Evolutionary conservation across 2,888 invertebrate genomes (phyloP), one percentile per base, ranked within the genome.

Genomic region (Tenthredo amoena): DNA sequence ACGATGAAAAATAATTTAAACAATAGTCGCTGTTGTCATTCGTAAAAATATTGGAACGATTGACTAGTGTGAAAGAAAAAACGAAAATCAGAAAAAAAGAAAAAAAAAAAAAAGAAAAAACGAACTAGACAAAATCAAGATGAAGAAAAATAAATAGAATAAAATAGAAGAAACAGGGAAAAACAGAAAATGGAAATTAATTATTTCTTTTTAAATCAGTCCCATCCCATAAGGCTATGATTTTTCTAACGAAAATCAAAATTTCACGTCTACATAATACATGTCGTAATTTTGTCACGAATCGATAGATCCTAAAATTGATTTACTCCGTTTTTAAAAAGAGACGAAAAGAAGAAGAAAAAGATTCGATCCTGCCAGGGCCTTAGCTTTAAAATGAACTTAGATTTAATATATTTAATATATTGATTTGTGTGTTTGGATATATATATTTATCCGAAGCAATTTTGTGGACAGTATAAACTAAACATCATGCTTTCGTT

Each of bases 1-100:
- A 76, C 34, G 84, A 81, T 81, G 81, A 43, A 40, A 83, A 34
- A 47, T 47, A 43, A 50, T 83, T 83, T 43, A 34, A 68, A 83
- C 58, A 58, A 58, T 21, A 81, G 50, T 55, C 50, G 31, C 77
- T 31, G 31, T 31, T 34, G 47, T 77, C 77, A 50, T 50, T 77
- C 15, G 47, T 43, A 55, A 77, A 34, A 50, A 40, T 18, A 50
- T 77, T 50, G 0, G 3, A 74, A 43, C 72, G 72, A 74, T 43
- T 43, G 72, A n/a, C 72, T 74, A 34, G 34, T 31, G 68, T 34
- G 34, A 15, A 62, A 10, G 10, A 31, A 31, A 26, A 21, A 62
- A 62, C 21, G 12, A 62, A 26, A 31, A 62, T 10, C 1, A 31
- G 26, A 10, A 26, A 62, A 26, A 26, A n/a, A n/a, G n/a, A n/a